Evolutionary conservation across 2,888 invertebrate genomes (phyloP), one percentile per base, ranked within the genome.

Genomic region (Caenorhabditis sinica): DNA sequence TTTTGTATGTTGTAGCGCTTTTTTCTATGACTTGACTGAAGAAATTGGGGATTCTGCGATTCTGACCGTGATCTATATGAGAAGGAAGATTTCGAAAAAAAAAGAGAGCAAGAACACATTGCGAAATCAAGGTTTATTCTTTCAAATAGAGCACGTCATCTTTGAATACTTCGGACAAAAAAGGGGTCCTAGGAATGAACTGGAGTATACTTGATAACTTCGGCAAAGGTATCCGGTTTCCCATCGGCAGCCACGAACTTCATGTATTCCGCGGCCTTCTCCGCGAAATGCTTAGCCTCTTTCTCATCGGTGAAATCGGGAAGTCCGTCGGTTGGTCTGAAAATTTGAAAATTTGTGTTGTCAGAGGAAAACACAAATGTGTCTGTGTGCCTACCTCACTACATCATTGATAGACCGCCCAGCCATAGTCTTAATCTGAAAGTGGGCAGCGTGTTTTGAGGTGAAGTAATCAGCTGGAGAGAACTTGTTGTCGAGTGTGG

Each of bases 161-260:
- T 1, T 17, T 45, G 9, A 17, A 11, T 20, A 25, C 40, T 65
- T 23, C 11, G 13, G 28, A 6, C 2, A 17, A 28, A 15, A 13
- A 0, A 56, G 13, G 45, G 53, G n/a, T n/a, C 65, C 36, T 79
- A 79, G 30, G 77, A 71, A 61, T 71, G 63, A 53, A 82, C 15
- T 1, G 82, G 77, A n/a, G 72, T 76, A 49, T 83, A 83, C 25
- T 72, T 60, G 53, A 83, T 77, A 33, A 77, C 77, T 53, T 77
- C 77, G 9, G 83, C 83, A 30, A 77, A 83, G 13, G 77, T 77
- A 49, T 83, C 83, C n/a, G 83, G 83, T 40, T 83, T 83, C 25
- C 83, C 83, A 56, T 79, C 77, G 13, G 51, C 69, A 11, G 61
- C 66, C 8, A 83, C 73, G 20, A 77, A 74, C 25, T 83, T 74